These are phyloP conservation scores for Trichogramma dendrolimi DNA, from an alignment of 2,888 invertebrate genomes.

Conservation along the genomic window DNA sequence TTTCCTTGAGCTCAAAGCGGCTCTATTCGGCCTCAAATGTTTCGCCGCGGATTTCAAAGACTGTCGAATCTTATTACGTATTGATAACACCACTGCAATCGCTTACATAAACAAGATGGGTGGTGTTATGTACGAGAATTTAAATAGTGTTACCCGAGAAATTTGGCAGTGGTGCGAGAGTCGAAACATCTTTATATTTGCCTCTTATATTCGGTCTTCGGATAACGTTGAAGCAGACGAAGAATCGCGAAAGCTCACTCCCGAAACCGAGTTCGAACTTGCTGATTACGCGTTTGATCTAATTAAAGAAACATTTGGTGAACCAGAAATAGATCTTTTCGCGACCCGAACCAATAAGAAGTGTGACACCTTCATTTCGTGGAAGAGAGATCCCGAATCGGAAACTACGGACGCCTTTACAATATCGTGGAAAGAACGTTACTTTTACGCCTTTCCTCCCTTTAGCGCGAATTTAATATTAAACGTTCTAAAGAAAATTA, in stretches of 20 bases:
- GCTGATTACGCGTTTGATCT: constrained; percentile 12
- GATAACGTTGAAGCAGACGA: constrained; percentile 20
- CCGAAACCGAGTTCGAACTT: constrained; percentile 18
- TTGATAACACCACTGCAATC: constrained; percentile 19
- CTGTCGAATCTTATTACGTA: constrained; percentile 9
- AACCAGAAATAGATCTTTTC: neutral
- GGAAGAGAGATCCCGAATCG: neutral
- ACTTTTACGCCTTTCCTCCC: neutral
- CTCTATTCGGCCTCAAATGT: constrained; percentile 19
- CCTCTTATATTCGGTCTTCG: neutral
- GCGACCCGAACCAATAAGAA: neutral
- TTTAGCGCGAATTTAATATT: neutral
- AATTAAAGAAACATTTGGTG: constrained; percentile 4
- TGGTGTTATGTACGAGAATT: constrained; percentile 4
- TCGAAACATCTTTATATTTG: constrained; percentile 8
- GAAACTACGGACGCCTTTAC: neutral
- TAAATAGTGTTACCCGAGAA: constrained; percentile 6
- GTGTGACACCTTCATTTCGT: neutral
- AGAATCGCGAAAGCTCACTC: constrained; percentile 7
- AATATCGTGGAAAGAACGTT: neutral
- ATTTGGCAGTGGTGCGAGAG: constrained; percentile 20
- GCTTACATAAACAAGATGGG: constrained; percentile 17
- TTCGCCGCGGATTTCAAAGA: constrained; percentile 4
- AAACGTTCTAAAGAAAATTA: neutral
- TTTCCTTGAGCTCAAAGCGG: neutral